Evolutionary conservation across 2,113 vertebrate genomes (phyloP), one percentile per base, ranked within the genome.

Genomic region (Hystrix brachyura): DNA sequence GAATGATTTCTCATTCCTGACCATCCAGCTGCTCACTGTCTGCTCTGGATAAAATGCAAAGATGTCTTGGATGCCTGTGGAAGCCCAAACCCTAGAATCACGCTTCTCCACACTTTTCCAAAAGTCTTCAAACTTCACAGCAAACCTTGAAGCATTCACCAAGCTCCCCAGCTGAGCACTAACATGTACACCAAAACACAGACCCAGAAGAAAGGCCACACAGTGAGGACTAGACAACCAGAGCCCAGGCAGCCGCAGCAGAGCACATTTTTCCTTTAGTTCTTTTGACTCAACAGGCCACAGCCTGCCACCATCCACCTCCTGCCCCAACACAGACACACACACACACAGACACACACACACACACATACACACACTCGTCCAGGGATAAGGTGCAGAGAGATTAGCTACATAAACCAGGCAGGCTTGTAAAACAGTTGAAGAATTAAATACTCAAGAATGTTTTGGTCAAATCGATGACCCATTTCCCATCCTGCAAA

Each of bases 331-430:
- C 12, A 32, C 74, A 51, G 27, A 32, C 38, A 18, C 74, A 32
- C 48, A 32, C 46, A 19, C 48, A 53, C 48, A 34, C 38, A n/a
- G n/a, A 46, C 74, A 78, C 74, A 51, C 48, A 78, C 74, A 46
- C 71, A 23, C 71, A 71, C 71, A 74, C 71, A 38, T 18, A 23
- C 43, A 48, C 72, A 62, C 53, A n/a, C 23, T 23, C 55, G 78
- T 29, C 12, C 11, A 83, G 87, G 65, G 59, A 32, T 0, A 59
- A 95, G 74, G 21, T 0, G 27, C 29, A 92, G 87, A 96, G 95
- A 98, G 98, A 98, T 97, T 96, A 96, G 90, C 97, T 95, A 87
- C 74, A 69, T 96, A 96, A 98, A 88, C 87, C 78, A 93, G 0
- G 15, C 81, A 96, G 72, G 57, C 84, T 98, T 96, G 91, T 98